phyloP scores from a whole-genome alignment of 1,140 invertebrate species.

The Papilio aristodemus region DNA sequence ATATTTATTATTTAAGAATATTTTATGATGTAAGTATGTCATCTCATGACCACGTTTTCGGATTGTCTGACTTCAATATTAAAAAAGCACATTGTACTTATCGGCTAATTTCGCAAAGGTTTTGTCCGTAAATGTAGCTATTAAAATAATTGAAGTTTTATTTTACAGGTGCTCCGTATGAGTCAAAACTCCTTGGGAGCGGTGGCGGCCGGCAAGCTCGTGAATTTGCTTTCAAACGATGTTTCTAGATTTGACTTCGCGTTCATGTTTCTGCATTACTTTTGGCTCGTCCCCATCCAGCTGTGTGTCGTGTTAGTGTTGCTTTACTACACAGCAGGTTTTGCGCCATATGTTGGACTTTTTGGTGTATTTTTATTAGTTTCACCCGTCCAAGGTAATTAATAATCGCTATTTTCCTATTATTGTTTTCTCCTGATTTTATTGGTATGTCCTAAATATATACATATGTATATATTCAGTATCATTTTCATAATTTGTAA shows the following conservation, averaged over 20 bases:
- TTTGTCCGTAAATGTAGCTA: no score
- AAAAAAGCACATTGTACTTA: no score
- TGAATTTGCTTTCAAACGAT: conserved; percentile 93
- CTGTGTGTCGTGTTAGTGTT: conserved; percentile 81
- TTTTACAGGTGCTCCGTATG: conserved; percentile 81
- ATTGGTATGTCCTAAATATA: no score
- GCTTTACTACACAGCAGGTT: conserved; percentile 85
- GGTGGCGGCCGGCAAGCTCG: conserved; percentile 89
- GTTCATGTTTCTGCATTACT: conserved; percentile 82
- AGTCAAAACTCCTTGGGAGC: conserved; percentile 84
- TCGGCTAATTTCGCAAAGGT: no score
- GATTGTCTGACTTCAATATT: no score
- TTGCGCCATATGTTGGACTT: conserved; percentile 85
- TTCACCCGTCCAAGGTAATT: conserved; percentile 84
- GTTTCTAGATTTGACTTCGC: conserved; percentile 84
- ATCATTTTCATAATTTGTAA: no score
- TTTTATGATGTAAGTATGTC: no score
- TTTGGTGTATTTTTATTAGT: conserved; percentile 82
- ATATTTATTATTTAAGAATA: background rate
- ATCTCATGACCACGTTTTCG: no score
- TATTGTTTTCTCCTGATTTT: no score
- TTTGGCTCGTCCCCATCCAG: conserved; percentile 88
- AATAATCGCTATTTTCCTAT: conserved; percentile 39
- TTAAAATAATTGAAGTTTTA: no score
- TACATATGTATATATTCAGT: no score